Base-by-base conservation (phyloP, 2,797 vertebrate genomes). In the Pristis pectinata region DNA sequence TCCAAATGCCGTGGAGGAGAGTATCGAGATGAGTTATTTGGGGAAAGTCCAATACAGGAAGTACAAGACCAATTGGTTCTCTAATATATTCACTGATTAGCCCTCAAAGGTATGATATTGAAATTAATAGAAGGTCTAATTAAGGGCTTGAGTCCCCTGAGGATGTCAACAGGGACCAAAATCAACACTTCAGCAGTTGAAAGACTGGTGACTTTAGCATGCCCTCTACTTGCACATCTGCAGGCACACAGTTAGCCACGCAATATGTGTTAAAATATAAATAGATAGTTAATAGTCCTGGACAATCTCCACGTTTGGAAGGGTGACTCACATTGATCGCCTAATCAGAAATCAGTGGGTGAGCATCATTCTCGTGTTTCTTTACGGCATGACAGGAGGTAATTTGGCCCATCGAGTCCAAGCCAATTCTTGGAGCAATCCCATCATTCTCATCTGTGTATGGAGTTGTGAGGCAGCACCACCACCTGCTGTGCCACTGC, bases 191-290 rank as follows among this genome's bases (percentile, higher is more conserved):
- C 9, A 24, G n/a, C n/a, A 24, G 61, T 3, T 91, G 85, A 19
- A 64, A 41, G n/a, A 67, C 67, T 91, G 87, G 87, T 91, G 87
- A 91, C 87, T 67, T 91, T 67, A 64, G 22, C 17, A 64, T 64
- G 87, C 9, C 87, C 87, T 91, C 56, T 91, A 61, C 85, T 41
- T 91, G 17, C n/a, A 64, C 64, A 34, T 15, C 49, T 30, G 30
- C 83, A n/a, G 53, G 10, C 53, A 59, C 34, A 67, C 34, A 37
- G 34, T 61, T 89, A 34, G 30, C 56, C 85, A n/a, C 5, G n/a
- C n/a, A 17, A 61, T 91, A 37, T n/a, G 41, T 91, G 37, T 67
- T 64, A 37, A 91, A 91, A 41, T 91, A 91, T 67, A 91, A 91
- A 64, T 91, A 87, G 59, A 67, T 91, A 22, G n/a, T 64, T 91